These are phyloP conservation scores for Crotalus horridus DNA, from an alignment of 2,113 vertebrate species.

Conservation along the genomic window DNA sequence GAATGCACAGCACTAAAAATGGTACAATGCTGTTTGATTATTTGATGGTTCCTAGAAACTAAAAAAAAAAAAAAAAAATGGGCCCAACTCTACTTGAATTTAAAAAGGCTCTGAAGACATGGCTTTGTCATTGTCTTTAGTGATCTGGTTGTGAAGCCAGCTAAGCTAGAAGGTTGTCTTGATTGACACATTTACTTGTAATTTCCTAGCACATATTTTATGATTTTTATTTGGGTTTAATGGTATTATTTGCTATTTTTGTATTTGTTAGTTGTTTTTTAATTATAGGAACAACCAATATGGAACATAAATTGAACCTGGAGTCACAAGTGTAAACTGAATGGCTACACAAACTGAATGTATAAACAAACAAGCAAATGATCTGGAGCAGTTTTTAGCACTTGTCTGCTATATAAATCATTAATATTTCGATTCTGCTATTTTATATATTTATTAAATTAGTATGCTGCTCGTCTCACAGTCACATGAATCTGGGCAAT, in stretches of 20 bases:
- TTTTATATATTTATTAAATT: no score
- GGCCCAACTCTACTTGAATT: neutral
- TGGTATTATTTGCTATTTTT: neutral
- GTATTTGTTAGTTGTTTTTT: neutral
- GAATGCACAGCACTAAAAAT: neutral
- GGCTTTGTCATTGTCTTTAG: neutral
- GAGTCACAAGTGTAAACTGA: neutral
- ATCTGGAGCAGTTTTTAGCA: neutral
- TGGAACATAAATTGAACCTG: no score
- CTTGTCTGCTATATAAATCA: neutral
- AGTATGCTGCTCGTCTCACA: no score
- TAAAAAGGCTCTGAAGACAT: neutral
- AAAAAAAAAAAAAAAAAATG: neutral
- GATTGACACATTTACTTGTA: neutral
- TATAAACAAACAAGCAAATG: neutral
- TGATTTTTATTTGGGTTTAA: neutral
- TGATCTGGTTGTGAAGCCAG: neutral
- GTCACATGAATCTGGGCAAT: no score
- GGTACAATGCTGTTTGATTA: neutral
- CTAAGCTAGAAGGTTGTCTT: neutral
- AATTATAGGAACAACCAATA: neutral
- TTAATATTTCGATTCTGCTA: neutral
- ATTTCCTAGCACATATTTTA: neutral
- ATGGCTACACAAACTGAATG: neutral
- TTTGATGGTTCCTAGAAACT: neutral